A percentile compares a stretch with the other conserved stretches of the same genome.
Evolutionary conservation across 2,888 invertebrate species (phyloP).

Genomic region (Gortyna flavago): DNA sequence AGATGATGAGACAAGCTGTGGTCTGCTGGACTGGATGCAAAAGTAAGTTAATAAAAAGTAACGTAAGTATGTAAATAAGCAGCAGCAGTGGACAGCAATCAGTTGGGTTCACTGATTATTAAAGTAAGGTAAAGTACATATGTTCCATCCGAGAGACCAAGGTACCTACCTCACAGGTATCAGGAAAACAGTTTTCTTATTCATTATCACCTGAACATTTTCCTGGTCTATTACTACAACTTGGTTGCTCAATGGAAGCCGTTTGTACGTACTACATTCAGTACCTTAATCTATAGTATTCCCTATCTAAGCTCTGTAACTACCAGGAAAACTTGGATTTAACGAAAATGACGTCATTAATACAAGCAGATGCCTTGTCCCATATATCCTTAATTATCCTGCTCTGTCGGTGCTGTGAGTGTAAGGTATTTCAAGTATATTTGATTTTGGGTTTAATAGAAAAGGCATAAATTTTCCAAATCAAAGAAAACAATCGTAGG

Average conservation of each 20-base stretch:
- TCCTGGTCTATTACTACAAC: conserved; percentile 29
- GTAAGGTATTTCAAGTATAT: background rate
- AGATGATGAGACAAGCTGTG: background rate
- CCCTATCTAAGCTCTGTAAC: conserved; percentile 1
- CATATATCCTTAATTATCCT: conserved; percentile 1
- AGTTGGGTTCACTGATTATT: background rate
- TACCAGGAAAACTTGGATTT: conserved; percentile 33
- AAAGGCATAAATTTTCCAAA: conserved; percentile 13
- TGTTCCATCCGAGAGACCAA: background rate
- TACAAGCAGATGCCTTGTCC: background rate
- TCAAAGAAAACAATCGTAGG: conserved; percentile 12
- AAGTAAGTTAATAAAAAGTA: background rate
- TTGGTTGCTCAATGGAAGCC: conserved; percentile 23
- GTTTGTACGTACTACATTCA: background rate
- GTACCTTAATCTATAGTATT: conserved; percentile 1
- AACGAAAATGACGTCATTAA: conserved; percentile 24
- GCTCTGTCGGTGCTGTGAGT: background rate
- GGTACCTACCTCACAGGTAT: background rate
- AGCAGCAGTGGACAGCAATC: background rate
- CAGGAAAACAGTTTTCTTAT: conserved; percentile 24
- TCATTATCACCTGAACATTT: conserved; percentile 33
- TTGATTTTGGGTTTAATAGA: background rate
- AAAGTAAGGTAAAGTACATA: background rate
- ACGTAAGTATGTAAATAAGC: background rate
- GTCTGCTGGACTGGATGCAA: background rate